phyloP scores from a whole-genome alignment of 2,888 invertebrate genomes.

The Morinoia aosen region DNA sequence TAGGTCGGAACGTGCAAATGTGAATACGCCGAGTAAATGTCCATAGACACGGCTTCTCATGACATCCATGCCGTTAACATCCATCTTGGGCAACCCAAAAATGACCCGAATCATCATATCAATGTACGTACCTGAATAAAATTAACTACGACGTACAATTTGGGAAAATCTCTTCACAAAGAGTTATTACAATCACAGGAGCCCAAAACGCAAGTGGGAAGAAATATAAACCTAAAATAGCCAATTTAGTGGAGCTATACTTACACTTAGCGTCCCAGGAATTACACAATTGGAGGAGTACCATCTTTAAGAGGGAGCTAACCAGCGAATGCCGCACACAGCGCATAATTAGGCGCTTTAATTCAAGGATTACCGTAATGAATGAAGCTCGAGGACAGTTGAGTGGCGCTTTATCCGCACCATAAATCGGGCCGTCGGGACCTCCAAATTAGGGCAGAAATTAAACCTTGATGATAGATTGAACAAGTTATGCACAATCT shows the following conservation, averaged over 20 bases:
- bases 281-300: not conserved
- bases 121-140: too few relatives aligned
- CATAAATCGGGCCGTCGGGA: not conserved
- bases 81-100: too few relatives aligned
- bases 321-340: not conserved
- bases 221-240: not conserved
- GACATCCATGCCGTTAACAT: too few relatives aligned
- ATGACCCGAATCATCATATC: too few relatives aligned
- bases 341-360: not conserved
- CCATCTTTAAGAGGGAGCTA: not conserved
- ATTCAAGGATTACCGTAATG: not conserved
- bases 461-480: not conserved
- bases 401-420: not conserved
- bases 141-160: too few relatives aligned
- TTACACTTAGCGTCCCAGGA: not conserved
- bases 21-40: too few relatives aligned
- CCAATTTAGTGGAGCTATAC: not conserved
- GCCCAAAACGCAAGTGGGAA: not conserved
- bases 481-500: not conserved
- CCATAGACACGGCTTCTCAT: too few relatives aligned
- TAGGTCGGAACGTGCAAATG: too few relatives aligned
- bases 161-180: not conserved
- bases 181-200: not conserved
- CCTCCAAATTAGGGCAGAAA: not conserved
- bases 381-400: not conserved